Evolutionary conservation across 2,888 invertebrate species (phyloP).

Genomic region (Platypus cylindrus): DNA sequence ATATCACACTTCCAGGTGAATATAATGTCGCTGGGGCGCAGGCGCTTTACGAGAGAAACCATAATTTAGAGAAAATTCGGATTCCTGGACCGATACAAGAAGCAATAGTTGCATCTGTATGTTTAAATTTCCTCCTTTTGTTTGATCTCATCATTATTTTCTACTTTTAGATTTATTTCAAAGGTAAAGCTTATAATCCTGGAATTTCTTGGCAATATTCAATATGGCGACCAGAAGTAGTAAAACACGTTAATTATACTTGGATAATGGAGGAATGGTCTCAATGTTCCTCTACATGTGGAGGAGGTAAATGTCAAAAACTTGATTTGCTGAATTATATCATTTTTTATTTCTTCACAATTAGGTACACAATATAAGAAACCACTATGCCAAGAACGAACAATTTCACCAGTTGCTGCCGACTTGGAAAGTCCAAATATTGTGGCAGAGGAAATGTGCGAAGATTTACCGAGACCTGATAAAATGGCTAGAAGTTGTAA

Average conservation of each 20-base stretch:
- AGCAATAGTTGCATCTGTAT: constrained; percentile 70
- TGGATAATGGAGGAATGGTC: constrained; percentile 78
- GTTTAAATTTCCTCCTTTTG: constrained; percentile 20
- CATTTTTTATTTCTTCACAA: no score
- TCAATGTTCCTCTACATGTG: constrained; percentile 64
- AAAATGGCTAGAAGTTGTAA: constrained; percentile 55
- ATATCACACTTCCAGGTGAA: constrained; percentile 62
- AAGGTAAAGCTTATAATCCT: constrained; percentile 61
- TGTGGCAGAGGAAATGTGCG: constrained; percentile 31
- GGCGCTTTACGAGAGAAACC: constrained; percentile 64
- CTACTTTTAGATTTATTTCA: constrained; percentile 46
- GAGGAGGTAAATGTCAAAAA: constrained; percentile 46
- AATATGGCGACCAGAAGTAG: constrained; percentile 48
- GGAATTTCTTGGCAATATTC: constrained; percentile 79
- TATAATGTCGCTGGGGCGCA: constrained; percentile 70
- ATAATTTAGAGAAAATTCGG: constrained; percentile 66
- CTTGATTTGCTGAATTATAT: no score
- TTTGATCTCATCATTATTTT: not conserved
- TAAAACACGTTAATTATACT: constrained; percentile 45
- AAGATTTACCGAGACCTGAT: constrained; percentile 39
- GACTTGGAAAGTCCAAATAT: constrained; percentile 31
- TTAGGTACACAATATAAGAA: constrained; percentile 9
- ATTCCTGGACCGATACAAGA: constrained; percentile 74
- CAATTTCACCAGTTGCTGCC: constrained; percentile 34
- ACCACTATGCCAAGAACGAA: constrained; percentile 37